phyloP scores from a whole-genome alignment of 1,140 invertebrate genomes.

The Drosophila tani region DNA sequence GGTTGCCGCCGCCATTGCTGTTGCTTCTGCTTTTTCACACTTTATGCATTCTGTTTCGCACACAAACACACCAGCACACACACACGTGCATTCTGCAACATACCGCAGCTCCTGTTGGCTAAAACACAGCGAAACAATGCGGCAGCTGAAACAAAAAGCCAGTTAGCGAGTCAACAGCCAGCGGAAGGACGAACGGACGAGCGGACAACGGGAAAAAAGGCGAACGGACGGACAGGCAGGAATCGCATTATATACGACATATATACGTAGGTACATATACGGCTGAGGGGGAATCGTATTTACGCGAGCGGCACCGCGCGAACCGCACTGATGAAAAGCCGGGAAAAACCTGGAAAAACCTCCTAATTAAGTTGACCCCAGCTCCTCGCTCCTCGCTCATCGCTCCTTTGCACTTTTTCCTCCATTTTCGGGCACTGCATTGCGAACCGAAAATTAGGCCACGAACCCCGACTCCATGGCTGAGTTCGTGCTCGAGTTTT shows the following conservation, averaged over 20 bases:
- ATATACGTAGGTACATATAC: constrained; percentile 5
- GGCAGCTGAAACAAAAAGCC: constrained; percentile 33
- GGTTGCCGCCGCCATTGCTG: constrained; percentile 35
- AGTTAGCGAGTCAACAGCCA: constrained; percentile 40
- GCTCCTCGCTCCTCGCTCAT: not conserved
- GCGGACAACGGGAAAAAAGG: not conserved
- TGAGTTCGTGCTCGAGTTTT: constrained; percentile 24
- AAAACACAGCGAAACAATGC: constrained; percentile 21
- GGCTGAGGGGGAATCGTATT: constrained; percentile 32
- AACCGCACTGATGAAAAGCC: constrained; percentile 54
- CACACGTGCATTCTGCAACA: constrained; percentile 17
- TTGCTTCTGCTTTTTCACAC: constrained; percentile 59
- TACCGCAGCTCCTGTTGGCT: constrained; percentile 9
- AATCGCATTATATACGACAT: constrained; percentile 48
- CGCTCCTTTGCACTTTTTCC: constrained; percentile 19
- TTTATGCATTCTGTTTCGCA: constrained; percentile 65
- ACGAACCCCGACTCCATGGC: constrained; percentile 39
- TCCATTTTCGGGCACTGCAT: constrained; percentile 36
- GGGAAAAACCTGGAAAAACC: constrained; percentile 50
- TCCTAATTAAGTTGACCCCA: constrained; percentile 70
- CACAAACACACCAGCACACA: constrained; percentile 5
- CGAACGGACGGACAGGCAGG: constrained; percentile 19
- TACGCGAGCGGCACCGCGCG: constrained; percentile 19
- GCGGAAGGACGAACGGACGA: constrained; percentile 22
- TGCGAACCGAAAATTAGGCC: constrained; percentile 55